Evolutionary conservation across 2,888 invertebrate species (phyloP), one percentile per base, ranked within the genome.

Genomic region (Glaucopsyche alexis): DNA sequence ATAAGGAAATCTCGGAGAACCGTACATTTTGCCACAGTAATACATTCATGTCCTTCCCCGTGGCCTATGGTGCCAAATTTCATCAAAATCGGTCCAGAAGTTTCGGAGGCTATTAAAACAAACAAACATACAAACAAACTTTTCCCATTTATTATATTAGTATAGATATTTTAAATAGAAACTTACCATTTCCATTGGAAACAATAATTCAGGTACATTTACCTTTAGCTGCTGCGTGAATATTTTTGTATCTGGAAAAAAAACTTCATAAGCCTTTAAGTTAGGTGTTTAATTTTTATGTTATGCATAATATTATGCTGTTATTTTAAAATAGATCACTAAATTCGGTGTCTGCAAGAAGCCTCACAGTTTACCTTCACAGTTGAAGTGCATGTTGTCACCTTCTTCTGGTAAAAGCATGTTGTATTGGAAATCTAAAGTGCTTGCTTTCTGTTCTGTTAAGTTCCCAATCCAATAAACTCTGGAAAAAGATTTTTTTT

Each of bases 151-250:
- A 29, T 29, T 3, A 29, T 29, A 29, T 29, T 29, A 29, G 29
- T 29, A 4, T 29, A 29, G n/a, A n/a, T n/a, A n/a, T 60, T 29
- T 60, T 13, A 14, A 29, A 29, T 13, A 60, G 60, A 29, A 60
- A 60, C 60, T 60, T 29, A 60, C 60, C 29, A 55, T 55, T 16
- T 60, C 60, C 60, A 60, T 60, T 60, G 60, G 60, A 29, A 60
- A 60, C 11, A 60, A 60, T 2, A 60, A 7, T 60, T 60, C 60
- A 60, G 60, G 6, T 13, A 19, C 29, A 60, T 60, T 13, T 29
- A 29, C 29, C 29, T 60, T 60, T 6, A 60, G 13, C 60, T 60
- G 60, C 29, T 60, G 60, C 2, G 60, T 60, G 16, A 60, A 60
- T 60, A 60, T 60, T 38, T 60, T 60, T 60, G 29, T 60, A 29